Conservation (phyloP, 53 echinoderm and acorn worm genomes). For the Temnopleurus reevesii region DNA sequence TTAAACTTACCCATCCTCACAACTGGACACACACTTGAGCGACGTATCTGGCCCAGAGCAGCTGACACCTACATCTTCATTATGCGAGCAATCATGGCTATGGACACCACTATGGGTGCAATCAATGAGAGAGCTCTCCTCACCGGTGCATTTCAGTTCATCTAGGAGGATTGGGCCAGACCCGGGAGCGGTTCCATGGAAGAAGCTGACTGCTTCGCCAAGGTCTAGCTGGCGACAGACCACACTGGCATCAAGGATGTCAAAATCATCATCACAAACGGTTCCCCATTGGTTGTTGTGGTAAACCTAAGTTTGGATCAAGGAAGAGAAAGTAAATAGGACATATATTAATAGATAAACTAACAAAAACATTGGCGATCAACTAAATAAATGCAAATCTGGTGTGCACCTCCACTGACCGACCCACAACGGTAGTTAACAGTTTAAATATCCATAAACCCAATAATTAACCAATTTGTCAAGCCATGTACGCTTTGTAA, state of each 20-base stretch:
- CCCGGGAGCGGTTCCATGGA: slow-evolving; percentile 62
- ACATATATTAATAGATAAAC: too few species aligned
- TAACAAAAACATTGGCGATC: too few species aligned
- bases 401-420: too few species aligned
- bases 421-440: too few species aligned
- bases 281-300: slow-evolving; percentile 88
- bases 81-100: slow-evolving; percentile 76
- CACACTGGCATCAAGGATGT: slow-evolving; percentile 77
- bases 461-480: neutral
- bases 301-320: slow-evolving; percentile 53
- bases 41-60: slow-evolving; percentile 88
- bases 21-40: slow-evolving; percentile 74
- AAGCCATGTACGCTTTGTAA: too few species aligned
- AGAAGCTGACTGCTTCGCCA: slow-evolving; percentile 63
- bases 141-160: slow-evolving; percentile 79
- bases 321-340: too few species aligned
- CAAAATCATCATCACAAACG: slow-evolving; percentile 88
- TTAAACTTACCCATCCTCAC: slow-evolving; percentile 80
- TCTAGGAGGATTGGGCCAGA: slow-evolving; percentile 78
- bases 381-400: too few species aligned
- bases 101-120: slow-evolving; percentile 63
- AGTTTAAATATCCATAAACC: neutral
- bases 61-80: slow-evolving; percentile 88
- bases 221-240: slow-evolving; percentile 81
- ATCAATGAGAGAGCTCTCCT: slow-evolving; percentile 63